These are phyloP conservation scores for Alcis repandata DNA, from an alignment of 2,888 invertebrate species.

Conservation along the genomic window DNA sequence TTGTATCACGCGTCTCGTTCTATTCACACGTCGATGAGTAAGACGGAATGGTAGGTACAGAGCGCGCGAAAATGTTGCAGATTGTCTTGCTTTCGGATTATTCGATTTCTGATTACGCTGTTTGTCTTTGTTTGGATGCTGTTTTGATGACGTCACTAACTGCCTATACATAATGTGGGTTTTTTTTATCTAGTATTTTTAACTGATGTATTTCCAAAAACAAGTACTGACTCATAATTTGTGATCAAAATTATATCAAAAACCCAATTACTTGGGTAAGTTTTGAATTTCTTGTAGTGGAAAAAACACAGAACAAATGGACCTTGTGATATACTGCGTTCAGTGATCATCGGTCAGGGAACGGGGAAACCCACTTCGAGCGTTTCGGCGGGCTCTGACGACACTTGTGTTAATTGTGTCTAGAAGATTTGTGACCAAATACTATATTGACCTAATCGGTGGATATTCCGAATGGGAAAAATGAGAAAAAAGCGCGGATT, in stretches of 20 bases:
- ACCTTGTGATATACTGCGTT: conserved; percentile 6
- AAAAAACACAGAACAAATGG: conserved; percentile 2
- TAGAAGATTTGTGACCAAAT: too few relatives aligned
- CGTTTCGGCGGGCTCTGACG: conserved; percentile 14
- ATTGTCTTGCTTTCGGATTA: conserved; percentile 11
- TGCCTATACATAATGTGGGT: neutral
- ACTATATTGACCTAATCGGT: too few relatives aligned
- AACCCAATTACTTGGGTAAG: too few relatives aligned
- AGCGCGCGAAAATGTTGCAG: conserved; percentile 24
- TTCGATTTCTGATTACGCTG: conserved; percentile 21
- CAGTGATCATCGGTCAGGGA: conserved; percentile 19
- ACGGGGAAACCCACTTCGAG: conserved; percentile 22
- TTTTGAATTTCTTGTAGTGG: neutral
- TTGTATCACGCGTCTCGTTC: conserved; percentile 28
- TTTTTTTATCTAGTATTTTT: neutral
- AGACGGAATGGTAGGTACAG: conserved; percentile 13
- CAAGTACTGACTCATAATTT: neutral
- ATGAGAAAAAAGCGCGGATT: too few relatives aligned
- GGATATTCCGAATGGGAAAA: too few relatives aligned
- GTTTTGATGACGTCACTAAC: conserved; percentile 20
- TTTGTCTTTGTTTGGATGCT: conserved; percentile 25
- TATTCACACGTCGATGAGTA: conserved; percentile 17
- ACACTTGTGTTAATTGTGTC: neutral
- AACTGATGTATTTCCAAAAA: too few relatives aligned
- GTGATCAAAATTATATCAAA: neutral